phyloP scores from a whole-genome alignment of 2,888 invertebrate genomes.

The Limnephilus marmoratus region DNA sequence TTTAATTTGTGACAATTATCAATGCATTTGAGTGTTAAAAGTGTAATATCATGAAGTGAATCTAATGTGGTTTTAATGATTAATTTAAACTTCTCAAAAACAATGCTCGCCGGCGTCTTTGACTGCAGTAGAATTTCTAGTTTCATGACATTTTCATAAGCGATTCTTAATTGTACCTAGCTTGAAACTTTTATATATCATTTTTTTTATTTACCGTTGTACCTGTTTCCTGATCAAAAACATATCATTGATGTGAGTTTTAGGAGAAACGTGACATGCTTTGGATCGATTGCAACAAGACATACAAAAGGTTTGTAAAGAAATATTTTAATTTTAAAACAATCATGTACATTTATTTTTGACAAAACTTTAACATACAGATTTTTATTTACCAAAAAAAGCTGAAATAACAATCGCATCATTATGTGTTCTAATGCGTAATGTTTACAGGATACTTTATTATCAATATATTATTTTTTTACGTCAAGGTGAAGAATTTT shows the following conservation, averaged over 20 bases:
- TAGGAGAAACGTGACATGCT: background rate
- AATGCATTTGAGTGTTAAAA: background rate
- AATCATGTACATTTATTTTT: background rate
- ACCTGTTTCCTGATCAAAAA: background rate
- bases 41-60: background rate
- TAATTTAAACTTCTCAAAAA: background rate
- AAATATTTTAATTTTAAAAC: background rate
- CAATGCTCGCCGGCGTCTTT: background rate
- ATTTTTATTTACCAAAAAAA: too few relatives aligned
- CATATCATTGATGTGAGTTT: background rate
- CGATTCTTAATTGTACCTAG: background rate
- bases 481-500: too few relatives aligned
- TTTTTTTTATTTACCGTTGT: background rate
- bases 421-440: too few relatives aligned
- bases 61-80: background rate
- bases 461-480: too few relatives aligned
- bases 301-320: background rate
- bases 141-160: constrained; percentile 2
- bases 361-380: too few relatives aligned
- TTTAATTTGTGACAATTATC: background rate
- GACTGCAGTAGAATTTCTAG: background rate
- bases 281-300: background rate
- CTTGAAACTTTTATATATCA: background rate
- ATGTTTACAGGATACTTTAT: too few relatives aligned
- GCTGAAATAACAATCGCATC: too few relatives aligned